A percentile compares a stretch with the other conserved stretches of the same genome.
These are phyloP conservation scores for Pseudobourletiella spinata DNA, from an alignment of 1,140 invertebrate genomes.

Conservation along the genomic window DNA sequence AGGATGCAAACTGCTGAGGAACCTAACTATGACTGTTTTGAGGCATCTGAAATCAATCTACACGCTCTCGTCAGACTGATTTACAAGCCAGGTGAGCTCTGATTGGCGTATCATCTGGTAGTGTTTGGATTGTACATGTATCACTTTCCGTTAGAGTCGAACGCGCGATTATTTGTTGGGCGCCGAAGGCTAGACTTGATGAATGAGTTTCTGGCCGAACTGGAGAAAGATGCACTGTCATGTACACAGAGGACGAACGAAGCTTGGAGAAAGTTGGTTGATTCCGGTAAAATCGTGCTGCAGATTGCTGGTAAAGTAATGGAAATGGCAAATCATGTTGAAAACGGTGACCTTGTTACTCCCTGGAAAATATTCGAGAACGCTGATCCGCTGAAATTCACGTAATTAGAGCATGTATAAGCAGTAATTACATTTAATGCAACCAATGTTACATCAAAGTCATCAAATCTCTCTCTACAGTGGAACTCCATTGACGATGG, in stretches of 20 bases:
- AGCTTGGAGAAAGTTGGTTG: constrained; percentile 26
- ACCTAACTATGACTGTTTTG: constrained; percentile 34
- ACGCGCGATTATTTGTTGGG: constrained; percentile 33
- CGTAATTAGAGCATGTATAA: too few species aligned
- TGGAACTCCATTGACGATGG: constrained; percentile 3
- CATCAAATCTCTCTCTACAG: background rate
- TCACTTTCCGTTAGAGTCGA: constrained; percentile 26
- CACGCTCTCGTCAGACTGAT: constrained; percentile 25
- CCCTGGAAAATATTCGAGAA: constrained; percentile 45
- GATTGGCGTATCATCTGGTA: too few species aligned
- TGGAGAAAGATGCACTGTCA: constrained; percentile 15
- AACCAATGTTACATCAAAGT: constrained; percentile 9
- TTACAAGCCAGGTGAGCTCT: constrained; percentile 27
- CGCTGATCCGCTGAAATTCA: constrained; percentile 37
- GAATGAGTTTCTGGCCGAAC: constrained; percentile 18
- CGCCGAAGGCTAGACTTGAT: constrained; percentile 30
- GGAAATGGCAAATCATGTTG: constrained; percentile 43
- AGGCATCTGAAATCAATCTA: constrained; percentile 32
- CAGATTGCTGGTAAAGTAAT: constrained; percentile 64
- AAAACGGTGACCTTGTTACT: constrained; percentile 42
- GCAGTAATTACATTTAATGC: too few species aligned
- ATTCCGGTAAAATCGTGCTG: constrained; percentile 51
- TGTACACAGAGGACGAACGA: constrained; percentile 1
- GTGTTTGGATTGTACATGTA: background rate
- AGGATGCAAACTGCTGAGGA: constrained; percentile 27